phyloP scores from a whole-genome alignment of 2,113 vertebrate species.

The Anolis carolinensis region DNA sequence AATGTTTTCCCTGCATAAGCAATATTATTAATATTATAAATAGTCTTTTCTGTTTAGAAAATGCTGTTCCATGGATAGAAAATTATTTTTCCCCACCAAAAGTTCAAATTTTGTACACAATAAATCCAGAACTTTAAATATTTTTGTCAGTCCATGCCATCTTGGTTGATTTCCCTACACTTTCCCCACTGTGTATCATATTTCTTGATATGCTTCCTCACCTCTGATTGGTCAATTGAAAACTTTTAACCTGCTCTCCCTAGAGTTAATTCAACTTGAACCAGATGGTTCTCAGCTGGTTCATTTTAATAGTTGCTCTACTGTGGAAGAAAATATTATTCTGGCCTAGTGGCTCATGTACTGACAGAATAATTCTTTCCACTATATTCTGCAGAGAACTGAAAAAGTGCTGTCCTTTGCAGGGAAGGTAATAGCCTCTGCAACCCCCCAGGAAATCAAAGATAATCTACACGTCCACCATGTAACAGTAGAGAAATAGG shows the following conservation, averaged over 20 bases:
- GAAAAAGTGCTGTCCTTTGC: constrained; percentile 14
- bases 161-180: neutral
- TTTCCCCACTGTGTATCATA: neutral
- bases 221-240: neutral
- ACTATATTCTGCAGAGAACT: neutral
- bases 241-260: neutral
- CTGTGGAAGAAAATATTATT: neutral
- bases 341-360: neutral
- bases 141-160: no score
- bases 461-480: neutral
- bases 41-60: no score
- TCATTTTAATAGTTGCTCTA: neutral
- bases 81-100: no score
- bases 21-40: no score
- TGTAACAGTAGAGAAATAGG: neutral
- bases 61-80: no score
- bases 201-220: neutral
- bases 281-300: neutral
- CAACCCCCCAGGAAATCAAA: neutral
- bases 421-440: neutral
- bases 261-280: neutral
- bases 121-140: no score
- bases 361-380: neutral
- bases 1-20: no score
- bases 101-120: no score